Base-by-base conservation (phyloP, 2,888 invertebrate genomes). In the Lycia hirtaria region DNA sequence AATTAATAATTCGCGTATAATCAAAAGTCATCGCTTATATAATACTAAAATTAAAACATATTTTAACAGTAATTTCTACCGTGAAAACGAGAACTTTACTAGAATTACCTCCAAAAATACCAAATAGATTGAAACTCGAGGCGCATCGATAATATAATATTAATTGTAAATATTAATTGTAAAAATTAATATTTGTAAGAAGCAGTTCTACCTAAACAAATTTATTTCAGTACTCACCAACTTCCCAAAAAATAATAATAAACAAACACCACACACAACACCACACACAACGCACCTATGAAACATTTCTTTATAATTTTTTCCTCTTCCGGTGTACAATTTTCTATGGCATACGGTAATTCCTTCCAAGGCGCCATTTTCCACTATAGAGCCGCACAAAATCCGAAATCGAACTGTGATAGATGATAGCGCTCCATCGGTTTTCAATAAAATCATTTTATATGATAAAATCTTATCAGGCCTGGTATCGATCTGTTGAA, bases 241-340 rank as follows among this genome's bases (percentile, higher is more conserved):
- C 10, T 7, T 10, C n/a, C 14, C 24, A 51, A 49, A 51, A 49
- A 22, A 44, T 44, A 49, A 17, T 44, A 0, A 49, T 14, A 41
- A 55, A 40, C 19, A 56, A 10, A 40, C 43, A 53, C 57, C 48
- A 14, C 17, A 40, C 44, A 49, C 40, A 65, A 54, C 68, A 72
- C 60, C 56, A 60, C 58, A 69, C 65, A 32, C 10, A 22, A 52
- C 87, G 67, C 75, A 91, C 91, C 91, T 73, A 82, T 56, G 0
- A 90, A 55, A 51, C 89, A 90, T 78, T 87, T 91, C 62, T 81
- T 84, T 26, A 90, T 85, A 1, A 84, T 45, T 59, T 85, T 89
- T 7, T 87, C 85, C 51, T 92, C 91, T 10, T 90, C 90, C 0
- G 79, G 56, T 0, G 81, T 76, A 22, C 89, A 87, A 32, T 81